phyloP scores from a whole-genome alignment of 2,888 invertebrate genomes.

The Leptinotarsa rubiginosa region DNA sequence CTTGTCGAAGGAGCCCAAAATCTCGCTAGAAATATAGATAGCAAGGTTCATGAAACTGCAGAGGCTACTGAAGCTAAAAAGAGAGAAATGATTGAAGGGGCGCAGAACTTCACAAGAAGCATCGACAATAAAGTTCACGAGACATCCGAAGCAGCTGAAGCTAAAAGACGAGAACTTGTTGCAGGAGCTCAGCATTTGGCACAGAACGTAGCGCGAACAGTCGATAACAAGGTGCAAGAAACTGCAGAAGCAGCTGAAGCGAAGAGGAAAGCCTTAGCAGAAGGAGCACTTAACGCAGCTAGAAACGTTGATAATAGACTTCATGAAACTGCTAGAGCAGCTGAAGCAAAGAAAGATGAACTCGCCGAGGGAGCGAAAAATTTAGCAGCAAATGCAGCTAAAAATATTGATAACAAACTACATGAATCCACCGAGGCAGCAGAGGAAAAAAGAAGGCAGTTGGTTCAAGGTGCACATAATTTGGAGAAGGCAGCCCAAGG shows the following conservation, averaged over 20 bases:
- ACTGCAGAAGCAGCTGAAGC: slow-evolving; percentile 46
- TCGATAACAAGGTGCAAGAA: slow-evolving; percentile 43
- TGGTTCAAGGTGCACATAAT: slow-evolving; percentile 36
- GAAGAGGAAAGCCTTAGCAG: slow-evolving; percentile 34
- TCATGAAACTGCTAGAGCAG: slow-evolving; percentile 39
- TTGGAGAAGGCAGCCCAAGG: slow-evolving; percentile 36
- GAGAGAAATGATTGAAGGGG: slow-evolving; percentile 35
- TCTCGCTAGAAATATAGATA: slow-evolving; percentile 42
- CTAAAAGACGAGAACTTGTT: slow-evolving; percentile 34
- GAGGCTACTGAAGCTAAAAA: slow-evolving; percentile 40
- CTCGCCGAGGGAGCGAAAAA: slow-evolving; percentile 33
- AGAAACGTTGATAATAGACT: slow-evolving; percentile 40
- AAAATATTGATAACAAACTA: slow-evolving; percentile 46
- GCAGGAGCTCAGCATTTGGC: slow-evolving; percentile 38
- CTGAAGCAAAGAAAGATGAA: slow-evolving; percentile 42
- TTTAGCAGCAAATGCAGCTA: slow-evolving; percentile 33
- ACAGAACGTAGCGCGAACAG: slow-evolving; percentile 29
- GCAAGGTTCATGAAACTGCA: slow-evolving; percentile 43
- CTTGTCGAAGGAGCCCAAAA: slow-evolving; percentile 44
- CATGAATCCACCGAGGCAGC: slow-evolving; percentile 44
- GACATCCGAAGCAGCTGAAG: slow-evolving; percentile 44
- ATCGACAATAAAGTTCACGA: slow-evolving; percentile 41
- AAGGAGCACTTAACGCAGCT: slow-evolving; percentile 39
- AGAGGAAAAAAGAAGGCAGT: slow-evolving; percentile 40
- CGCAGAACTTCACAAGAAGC: slow-evolving; percentile 32